These are phyloP conservation scores for Cyclina sinensis DNA, from an alignment of 1,140 invertebrate species.

Conservation along the genomic window DNA sequence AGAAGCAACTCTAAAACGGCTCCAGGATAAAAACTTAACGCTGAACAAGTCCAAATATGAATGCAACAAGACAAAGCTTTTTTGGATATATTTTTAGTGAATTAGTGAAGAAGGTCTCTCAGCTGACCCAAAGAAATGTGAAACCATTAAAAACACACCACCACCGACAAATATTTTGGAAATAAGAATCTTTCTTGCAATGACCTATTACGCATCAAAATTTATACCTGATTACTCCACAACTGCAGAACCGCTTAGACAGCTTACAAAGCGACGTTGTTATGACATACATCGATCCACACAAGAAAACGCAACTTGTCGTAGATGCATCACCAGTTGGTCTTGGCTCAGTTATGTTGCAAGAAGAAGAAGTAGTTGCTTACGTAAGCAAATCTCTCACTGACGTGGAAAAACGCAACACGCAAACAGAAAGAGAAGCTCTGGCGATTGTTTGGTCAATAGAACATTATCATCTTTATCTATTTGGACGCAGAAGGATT, in stretches of 20 bases:
- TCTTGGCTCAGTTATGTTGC: neutral
- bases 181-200: constrained; percentile 72
- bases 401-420: too few relatives aligned
- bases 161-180: constrained; percentile 59
- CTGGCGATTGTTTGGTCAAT: too few relatives aligned
- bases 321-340: neutral
- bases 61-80: constrained; percentile 59
- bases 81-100: constrained; percentile 62
- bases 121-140: constrained; percentile 54
- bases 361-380: neutral
- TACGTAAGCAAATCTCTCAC: too few relatives aligned
- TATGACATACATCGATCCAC: neutral
- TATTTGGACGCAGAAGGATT: too few relatives aligned
- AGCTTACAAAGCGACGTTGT: neutral
- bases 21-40: constrained; percentile 59
- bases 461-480: too few relatives aligned
- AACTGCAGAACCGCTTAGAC: neutral
- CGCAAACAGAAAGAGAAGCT: too few relatives aligned
- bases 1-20: constrained; percentile 54
- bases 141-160: neutral
- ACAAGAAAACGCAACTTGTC: neutral
- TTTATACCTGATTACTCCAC: neutral
- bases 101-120: constrained; percentile 63
- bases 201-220: constrained; percentile 29
- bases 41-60: constrained; percentile 50